Conservation (phyloP, 2,888 invertebrate genomes). For the Lamellibrachia columna region DNA sequence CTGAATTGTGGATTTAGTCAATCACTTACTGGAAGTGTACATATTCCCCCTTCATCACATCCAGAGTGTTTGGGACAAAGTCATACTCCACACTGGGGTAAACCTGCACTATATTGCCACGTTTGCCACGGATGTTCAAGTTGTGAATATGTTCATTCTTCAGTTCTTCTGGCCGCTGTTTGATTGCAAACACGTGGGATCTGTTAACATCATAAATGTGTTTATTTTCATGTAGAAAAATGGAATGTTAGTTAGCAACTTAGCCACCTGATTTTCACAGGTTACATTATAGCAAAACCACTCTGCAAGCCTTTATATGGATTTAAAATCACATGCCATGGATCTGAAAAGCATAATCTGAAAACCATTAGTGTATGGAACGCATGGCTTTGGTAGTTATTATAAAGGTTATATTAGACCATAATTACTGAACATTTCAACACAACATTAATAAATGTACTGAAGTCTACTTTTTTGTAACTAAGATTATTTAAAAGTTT, state of each 20-base stretch:
- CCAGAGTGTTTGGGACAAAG: conserved; percentile 62
- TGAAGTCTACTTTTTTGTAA: background rate
- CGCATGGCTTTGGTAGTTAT: background rate
- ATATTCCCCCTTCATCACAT: conserved; percentile 50
- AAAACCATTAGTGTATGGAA: background rate
- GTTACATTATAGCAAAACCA: background rate
- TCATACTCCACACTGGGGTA: conserved; percentile 65
- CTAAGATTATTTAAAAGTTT: background rate
- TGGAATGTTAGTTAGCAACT: too few species aligned
- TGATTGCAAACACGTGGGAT: conserved; percentile 60
- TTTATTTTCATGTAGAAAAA: background rate
- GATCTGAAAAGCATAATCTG: background rate
- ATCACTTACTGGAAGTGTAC: conserved; percentile 63
- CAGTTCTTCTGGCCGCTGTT: conserved; percentile 46
- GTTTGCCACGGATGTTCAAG: conserved; percentile 64
- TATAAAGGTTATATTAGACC: background rate
- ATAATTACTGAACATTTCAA: background rate
- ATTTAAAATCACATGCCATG: background rate
- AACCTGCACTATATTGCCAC: conserved; percentile 66
- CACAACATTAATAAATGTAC: background rate
- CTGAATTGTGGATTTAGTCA: background rate
- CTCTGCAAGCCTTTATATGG: background rate
- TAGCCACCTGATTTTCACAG: too few species aligned
- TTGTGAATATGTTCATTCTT: conserved; percentile 54
- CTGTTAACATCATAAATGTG: conserved; percentile 43